Conservation (phyloP, 1,140 invertebrate genomes). For the Tetraneura akinire region DNA sequence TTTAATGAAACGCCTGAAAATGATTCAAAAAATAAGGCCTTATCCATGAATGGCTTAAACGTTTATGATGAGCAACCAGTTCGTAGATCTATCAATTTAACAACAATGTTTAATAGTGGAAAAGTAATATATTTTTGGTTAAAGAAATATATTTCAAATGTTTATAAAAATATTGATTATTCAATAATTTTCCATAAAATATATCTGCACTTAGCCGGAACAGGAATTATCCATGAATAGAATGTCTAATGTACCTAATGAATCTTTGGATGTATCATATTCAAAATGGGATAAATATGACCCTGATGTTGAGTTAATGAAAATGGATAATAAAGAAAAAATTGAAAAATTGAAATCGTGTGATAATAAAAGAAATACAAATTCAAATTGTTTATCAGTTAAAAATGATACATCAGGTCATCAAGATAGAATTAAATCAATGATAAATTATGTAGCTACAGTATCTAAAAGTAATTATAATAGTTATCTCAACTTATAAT, state of each 20-base stretch:
- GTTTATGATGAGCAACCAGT: constrained; percentile 16
- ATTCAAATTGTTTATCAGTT: constrained; percentile 6
- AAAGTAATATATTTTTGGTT: constrained; percentile 23
- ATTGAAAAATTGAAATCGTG: constrained; percentile 56
- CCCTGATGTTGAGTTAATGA: constrained; percentile 67
- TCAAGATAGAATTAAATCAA: neutral
- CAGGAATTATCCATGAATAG: neutral
- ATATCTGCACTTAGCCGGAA: neutral
- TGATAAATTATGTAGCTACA: neutral
- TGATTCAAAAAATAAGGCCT: neutral
- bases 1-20: too few relatives aligned
- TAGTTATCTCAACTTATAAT: too few relatives aligned
- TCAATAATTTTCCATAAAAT: neutral
- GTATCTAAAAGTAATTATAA: constrained; percentile 9
- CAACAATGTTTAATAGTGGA: constrained; percentile 31
- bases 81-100: constrained; percentile 1
- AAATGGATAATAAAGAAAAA: constrained; percentile 67
- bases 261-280: constrained; percentile 60
- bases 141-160: neutral
- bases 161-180: constrained; percentile 1
- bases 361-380: constrained; percentile 25
- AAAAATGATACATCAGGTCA: neutral
- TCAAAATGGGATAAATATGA: constrained; percentile 72
- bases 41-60: neutral
- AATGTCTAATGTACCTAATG: neutral